Conservation (phyloP, 64 coral and sea anemone genomes). For the Montipora efflorescens region DNA sequence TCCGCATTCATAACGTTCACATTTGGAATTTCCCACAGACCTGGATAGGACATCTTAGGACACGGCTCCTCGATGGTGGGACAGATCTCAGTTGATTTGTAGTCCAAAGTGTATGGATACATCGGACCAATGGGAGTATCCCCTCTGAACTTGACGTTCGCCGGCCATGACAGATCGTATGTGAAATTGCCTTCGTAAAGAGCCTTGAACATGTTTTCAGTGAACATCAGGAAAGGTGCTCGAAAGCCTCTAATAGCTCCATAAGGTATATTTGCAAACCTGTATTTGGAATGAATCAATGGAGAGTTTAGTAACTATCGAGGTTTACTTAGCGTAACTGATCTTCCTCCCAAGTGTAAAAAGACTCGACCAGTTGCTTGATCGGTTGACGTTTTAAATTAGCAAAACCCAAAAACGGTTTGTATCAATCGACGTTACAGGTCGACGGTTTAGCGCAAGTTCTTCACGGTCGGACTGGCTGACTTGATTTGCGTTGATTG, state of each 20-base stretch:
- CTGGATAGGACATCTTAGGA: slow-evolving; percentile 82
- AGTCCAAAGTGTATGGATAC: slow-evolving; percentile 88
- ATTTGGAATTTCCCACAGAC: slow-evolving; percentile 85
- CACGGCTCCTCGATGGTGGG: slow-evolving; percentile 44
- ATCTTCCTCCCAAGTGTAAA: too few relatives aligned
- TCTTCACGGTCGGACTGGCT: too few relatives aligned
- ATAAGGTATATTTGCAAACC: slow-evolving; percentile 64
- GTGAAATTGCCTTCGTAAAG: slow-evolving; percentile 69
- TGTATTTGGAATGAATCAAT: not conserved
- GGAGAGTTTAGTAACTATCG: not conserved
- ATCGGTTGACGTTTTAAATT: too few relatives aligned
- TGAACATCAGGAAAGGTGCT: slow-evolving; percentile 77
- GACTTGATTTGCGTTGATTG: too few relatives aligned
- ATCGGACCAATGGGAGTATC: slow-evolving; percentile 55
- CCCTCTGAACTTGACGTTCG: slow-evolving; percentile 43
- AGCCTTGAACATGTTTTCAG: slow-evolving; percentile 74
- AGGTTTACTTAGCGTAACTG: too few relatives aligned
- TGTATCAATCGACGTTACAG: too few relatives aligned
- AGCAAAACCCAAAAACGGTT: too few relatives aligned
- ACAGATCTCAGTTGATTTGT: slow-evolving; percentile 68
- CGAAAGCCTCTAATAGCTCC: slow-evolving; percentile 58
- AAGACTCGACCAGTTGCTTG: too few relatives aligned
- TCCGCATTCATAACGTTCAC: slow-evolving; percentile 80
- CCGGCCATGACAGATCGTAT: slow-evolving; percentile 86
- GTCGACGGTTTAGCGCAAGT: too few relatives aligned